These are phyloP conservation scores for Zoanthus gigantus DNA, from an alignment of 92 coral and sea anemone genomes.

Conservation along the genomic window DNA sequence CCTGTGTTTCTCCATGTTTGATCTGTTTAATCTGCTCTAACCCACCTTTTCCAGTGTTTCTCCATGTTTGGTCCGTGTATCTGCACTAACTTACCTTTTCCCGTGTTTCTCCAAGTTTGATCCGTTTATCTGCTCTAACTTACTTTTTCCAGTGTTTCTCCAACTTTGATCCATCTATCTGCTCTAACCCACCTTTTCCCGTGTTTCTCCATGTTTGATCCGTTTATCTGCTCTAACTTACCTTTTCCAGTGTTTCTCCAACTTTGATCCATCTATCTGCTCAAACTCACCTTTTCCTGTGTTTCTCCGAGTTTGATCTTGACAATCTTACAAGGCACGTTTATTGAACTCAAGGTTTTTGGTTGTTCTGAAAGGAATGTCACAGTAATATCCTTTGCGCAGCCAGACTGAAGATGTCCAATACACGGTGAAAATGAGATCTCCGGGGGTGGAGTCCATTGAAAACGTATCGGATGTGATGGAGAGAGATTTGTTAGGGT, in stretches of 20 bases:
- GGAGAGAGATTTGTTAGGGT: conserved; percentile 92
- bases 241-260: not conserved
- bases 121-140: no score
- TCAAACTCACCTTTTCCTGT: conserved; percentile 80
- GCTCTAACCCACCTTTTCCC: no score
- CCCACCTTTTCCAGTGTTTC: conserved; percentile 91
- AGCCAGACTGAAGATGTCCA: conserved; percentile 92
- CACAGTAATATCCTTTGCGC: conserved; percentile 92
- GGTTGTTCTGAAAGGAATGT: conserved; percentile 82
- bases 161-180: no score
- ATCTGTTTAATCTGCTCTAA: conserved; percentile 30
- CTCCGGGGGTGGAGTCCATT: conserved; percentile 94
- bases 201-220: no score
- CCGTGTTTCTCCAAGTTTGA: no score
- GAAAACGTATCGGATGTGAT: conserved; percentile 89
- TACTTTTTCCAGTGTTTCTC: no score
- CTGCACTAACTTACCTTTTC: no score
- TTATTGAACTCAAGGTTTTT: conserved; percentile 68
- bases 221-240: no score
- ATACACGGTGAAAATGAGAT: conserved; percentile 87
- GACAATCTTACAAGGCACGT: conserved; percentile 86
- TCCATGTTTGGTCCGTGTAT: conserved; percentile 92
- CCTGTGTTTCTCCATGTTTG: conserved; percentile 56
- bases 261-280: conserved; percentile 66
- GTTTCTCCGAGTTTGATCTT: conserved; percentile 95